Evolutionary conservation across 2,888 invertebrate genomes (phyloP), one percentile per base, ranked within the genome.

Genomic region (Mimachlamys varia): DNA sequence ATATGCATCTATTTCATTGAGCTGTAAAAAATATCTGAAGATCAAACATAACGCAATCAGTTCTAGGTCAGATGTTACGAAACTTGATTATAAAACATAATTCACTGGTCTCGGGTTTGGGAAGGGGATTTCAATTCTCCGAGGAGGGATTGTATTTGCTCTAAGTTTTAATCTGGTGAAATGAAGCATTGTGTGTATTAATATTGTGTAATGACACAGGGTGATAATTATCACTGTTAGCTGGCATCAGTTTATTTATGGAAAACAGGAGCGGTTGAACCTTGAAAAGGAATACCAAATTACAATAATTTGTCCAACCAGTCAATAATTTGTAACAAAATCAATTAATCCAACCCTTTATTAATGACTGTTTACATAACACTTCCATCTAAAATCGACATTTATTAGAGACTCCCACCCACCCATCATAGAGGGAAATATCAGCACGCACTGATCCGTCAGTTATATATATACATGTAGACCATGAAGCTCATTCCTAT

Each of bases 191-290:
- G 76, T 76, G 33, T 76, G 76, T 33, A 76, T 76, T 27, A 3
- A 27, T 76, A 76, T 76, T 76, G 27, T 76, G 33, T 17, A 13
- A 76, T 76, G 76, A 76, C 13, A 76, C 27, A 76, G 10, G 10
- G 7, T 33, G 2, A 53, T 53, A 22, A 17, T 27, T 76, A 33
- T 76, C 76, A 27, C 76, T 76, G 58, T 58, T 17, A 27, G 76
- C 7, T 33, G 76, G 76, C 33, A 22, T 33, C 33, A 76, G 76
- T 27, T 76, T 76, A 76, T 76, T 76, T 76, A 76, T 76, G 76
- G 76, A 76, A 76, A 76, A 76, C 76, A 76, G 76, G 76, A 76
- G 76, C 15, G 76, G 33, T 76, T 76, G 76, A 76, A 27, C 76
- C 76, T 27, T 76, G 76, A 76, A 27, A 76, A 76, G n/a, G 27